A percentile compares a stretch with the other conserved stretches of the same genome.
phyloP scores from a whole-genome alignment of 2,888 invertebrate species.

The Conops quadrifasciatus region DNA sequence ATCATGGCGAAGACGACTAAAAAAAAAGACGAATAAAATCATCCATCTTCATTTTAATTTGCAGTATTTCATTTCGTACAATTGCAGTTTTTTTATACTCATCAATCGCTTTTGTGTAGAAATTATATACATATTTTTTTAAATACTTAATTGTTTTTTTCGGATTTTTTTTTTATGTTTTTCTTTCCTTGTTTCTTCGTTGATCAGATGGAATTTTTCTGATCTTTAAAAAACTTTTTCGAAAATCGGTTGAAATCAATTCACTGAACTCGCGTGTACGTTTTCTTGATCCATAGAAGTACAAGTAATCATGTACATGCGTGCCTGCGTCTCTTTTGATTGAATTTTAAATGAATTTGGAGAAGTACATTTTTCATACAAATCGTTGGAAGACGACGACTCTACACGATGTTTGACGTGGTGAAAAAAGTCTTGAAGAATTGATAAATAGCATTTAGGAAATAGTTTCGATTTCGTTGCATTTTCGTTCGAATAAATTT shows the following conservation, averaged over 20 bases:
- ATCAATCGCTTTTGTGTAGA: conserved; percentile 6
- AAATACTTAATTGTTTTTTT: conserved; percentile 49
- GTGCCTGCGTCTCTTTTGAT: no score
- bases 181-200: conserved; percentile 6
- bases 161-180: conserved; percentile 37
- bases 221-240: neutral
- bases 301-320: neutral
- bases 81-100: neutral
- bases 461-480: no score
- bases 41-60: no score
- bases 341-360: no score
- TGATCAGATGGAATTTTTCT: neutral
- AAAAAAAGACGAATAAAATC: no score
- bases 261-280: conserved; percentile 6
- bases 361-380: no score
- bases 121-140: conserved; percentile 19
- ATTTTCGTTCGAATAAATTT: no score
- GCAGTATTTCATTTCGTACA: no score
- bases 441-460: no score
- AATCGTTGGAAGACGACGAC: no score
- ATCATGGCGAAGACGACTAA: neutral
- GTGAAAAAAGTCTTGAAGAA: no score
- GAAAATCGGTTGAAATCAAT: conserved; percentile 10
- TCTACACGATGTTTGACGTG: no score
- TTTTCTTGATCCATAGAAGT: neutral